Conservation (phyloP, 2,113 vertebrate genomes). For the Syngnathus scovelli region DNA sequence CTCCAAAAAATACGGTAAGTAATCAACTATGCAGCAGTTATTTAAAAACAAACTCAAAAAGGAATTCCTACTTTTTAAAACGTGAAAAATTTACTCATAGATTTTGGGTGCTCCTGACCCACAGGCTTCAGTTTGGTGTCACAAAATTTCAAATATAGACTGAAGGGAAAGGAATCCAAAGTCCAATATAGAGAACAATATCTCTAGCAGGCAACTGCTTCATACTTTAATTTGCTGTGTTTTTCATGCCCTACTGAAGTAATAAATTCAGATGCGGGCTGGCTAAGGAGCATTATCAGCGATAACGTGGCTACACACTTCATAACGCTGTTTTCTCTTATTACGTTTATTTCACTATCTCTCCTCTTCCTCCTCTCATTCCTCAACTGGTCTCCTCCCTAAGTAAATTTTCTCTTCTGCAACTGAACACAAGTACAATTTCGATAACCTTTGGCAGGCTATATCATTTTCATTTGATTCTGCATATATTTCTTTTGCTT, state of each 20-base stretch:
- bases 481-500: slow-evolving; percentile 6
- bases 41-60: neutral
- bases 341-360: slow-evolving; percentile 41
- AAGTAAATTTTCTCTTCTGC: slow-evolving; percentile 38
- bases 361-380: slow-evolving; percentile 31
- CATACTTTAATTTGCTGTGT: slow-evolving; percentile 90
- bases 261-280: slow-evolving; percentile 85
- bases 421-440: slow-evolving; percentile 35
- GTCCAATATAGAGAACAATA: slow-evolving; percentile 87
- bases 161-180: slow-evolving; percentile 70
- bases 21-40: neutral
- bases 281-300: slow-evolving; percentile 82
- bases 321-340: slow-evolving; percentile 72
- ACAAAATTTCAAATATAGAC: slow-evolving; percentile 72
- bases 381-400: slow-evolving; percentile 21
- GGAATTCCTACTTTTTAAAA: slow-evolving; percentile 23
- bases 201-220: slow-evolving; percentile 82
- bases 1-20: too few relatives aligned
- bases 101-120: slow-evolving; percentile 41
- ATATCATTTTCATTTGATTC: slow-evolving; percentile 36
- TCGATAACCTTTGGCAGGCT: slow-evolving; percentile 14
- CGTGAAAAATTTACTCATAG: slow-evolving; percentile 48
- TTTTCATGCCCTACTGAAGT: slow-evolving; percentile 94
- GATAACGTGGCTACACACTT: slow-evolving; percentile 86
- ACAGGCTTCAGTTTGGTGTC: slow-evolving; percentile 43